Evolutionary conservation across 1,140 invertebrate genomes (phyloP).

Genomic region (Solenopsis fugax): DNA sequence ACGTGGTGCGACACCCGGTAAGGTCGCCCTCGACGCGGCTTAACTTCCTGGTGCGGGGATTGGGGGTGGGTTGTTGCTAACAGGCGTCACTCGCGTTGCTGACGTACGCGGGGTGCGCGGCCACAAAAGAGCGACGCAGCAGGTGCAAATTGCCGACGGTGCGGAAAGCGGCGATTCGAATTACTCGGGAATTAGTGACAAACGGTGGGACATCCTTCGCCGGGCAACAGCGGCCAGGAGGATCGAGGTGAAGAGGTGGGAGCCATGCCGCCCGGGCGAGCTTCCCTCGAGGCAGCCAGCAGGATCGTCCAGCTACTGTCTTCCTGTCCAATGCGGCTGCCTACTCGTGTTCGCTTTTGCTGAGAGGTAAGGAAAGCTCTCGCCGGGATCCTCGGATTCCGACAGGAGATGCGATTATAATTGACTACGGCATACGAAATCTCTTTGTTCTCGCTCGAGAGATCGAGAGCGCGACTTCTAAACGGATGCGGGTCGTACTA

Average conservation of each 20-base stretch:
- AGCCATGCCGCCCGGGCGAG: slow-evolving; percentile 86
- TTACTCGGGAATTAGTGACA: slow-evolving; percentile 47
- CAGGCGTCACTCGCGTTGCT: slow-evolving; percentile 17
- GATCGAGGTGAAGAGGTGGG: slow-evolving; percentile 77
- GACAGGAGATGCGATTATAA: not conserved
- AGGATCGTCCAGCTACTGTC: slow-evolving; percentile 79
- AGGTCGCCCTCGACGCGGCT: slow-evolving; percentile 48
- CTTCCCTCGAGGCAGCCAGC: slow-evolving; percentile 81
- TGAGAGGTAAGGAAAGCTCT: slow-evolving; percentile 78
- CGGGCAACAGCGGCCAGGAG: slow-evolving; percentile 69
- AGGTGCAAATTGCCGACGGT: slow-evolving; percentile 30
- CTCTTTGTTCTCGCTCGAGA: not conserved
- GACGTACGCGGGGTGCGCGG: not conserved
- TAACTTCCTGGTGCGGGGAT: slow-evolving; percentile 23
- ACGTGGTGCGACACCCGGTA: slow-evolving; percentile 52
- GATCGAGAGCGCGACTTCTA: slow-evolving; percentile 20
- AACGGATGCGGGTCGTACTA: not conserved
- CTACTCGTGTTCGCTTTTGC: slow-evolving; percentile 66
- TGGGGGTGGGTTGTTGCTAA: slow-evolving; percentile 3
- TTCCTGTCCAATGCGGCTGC: slow-evolving; percentile 64
- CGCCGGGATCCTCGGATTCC: not conserved
- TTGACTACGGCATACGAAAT: not conserved
- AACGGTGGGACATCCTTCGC: slow-evolving; percentile 66
- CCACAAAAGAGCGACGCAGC: slow-evolving; percentile 21
- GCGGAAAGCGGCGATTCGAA: not conserved